Evolutionary conservation across 2,113 vertebrate species (phyloP).

Genomic region (Oxygymnocypris stewartii): DNA sequence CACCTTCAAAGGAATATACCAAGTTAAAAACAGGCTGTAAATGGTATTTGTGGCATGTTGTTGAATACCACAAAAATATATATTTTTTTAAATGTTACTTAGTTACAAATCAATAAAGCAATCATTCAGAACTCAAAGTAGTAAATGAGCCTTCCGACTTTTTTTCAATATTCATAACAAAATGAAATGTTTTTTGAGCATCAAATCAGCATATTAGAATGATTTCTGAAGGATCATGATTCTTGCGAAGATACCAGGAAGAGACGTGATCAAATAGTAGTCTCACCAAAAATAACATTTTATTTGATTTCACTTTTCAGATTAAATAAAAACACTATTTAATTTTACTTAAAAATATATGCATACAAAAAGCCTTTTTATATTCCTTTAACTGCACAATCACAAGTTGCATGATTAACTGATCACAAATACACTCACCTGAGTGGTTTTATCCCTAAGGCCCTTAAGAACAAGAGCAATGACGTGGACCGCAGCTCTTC

Average conservation of each 20-base stretch:
- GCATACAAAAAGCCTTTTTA: background rate
- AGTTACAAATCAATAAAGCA: too few relatives aligned
- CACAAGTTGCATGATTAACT: background rate
- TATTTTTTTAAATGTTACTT: too few relatives aligned
- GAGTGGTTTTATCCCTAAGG: constrained; percentile 83
- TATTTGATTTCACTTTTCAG: too few relatives aligned
- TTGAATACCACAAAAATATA: background rate
- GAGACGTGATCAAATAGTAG: too few relatives aligned
- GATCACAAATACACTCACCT: constrained; percentile 74
- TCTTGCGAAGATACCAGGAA: too few relatives aligned
- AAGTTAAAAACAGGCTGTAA: background rate
- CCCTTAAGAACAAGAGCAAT: constrained; percentile 86
- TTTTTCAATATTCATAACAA: too few relatives aligned
- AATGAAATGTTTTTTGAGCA: background rate
- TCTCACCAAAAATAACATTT: too few relatives aligned
- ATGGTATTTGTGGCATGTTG: background rate
- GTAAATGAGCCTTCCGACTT: too few relatives aligned
- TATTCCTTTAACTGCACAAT: background rate
- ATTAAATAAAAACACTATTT: background rate
- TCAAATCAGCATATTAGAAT: background rate
- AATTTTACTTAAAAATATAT: background rate
- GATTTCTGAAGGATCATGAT: background rate
- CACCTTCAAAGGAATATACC: background rate
- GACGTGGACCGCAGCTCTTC: constrained; percentile 88
- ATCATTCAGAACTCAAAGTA: too few relatives aligned